Evolutionary conservation across 2,888 invertebrate species (phyloP), one percentile per base, ranked within the genome.

Genomic region (Leucophora obtusa): DNA sequence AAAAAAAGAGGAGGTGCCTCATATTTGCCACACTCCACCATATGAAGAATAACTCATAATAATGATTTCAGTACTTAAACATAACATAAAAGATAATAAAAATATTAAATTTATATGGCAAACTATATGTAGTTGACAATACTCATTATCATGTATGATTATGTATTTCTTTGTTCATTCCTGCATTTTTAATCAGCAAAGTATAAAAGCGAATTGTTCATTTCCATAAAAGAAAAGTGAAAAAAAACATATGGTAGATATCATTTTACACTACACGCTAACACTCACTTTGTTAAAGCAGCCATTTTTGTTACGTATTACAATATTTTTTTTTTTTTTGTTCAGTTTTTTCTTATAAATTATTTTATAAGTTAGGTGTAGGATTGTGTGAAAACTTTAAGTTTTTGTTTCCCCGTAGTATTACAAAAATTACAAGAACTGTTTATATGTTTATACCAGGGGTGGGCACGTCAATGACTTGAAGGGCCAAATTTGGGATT

Each of bases 251-350:
- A 74, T 72, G 74, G 56, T 43, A 62, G 63, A 66, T 80, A 80
- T 82, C 80, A 79, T 70, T 75, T 80, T 82, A 81, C 83, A 82
- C 72, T 70, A 63, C 80, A 77, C 24, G 70, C 68, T 76, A 47
- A 47, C 43, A 47, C 43, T 38, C 38, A 11, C 3, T 38, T 38
- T 35, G 43, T 68, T 50, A 50, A 28, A 62, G 68, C 82, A 71
- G 81, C 82, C 84, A 83, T 84, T 72, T 83, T 83, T 79, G 78
- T 83, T 82, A n/a, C n/a, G n/a, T n/a, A 83, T 74, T 74, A 70
- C n/a, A n/a, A n/a, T 62, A 43, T 58, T 56, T 63, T 56, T 38
- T 50, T 53, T 50, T 66, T 54, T 60, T n/a, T 71, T 35, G 11
- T 62, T 66, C n/a, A 53, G n/a, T 58, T 6, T 35, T 17, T 33